Base-by-base conservation (phyloP, 2,797 vertebrate genomes). In the Gadopsis marmoratus region DNA sequence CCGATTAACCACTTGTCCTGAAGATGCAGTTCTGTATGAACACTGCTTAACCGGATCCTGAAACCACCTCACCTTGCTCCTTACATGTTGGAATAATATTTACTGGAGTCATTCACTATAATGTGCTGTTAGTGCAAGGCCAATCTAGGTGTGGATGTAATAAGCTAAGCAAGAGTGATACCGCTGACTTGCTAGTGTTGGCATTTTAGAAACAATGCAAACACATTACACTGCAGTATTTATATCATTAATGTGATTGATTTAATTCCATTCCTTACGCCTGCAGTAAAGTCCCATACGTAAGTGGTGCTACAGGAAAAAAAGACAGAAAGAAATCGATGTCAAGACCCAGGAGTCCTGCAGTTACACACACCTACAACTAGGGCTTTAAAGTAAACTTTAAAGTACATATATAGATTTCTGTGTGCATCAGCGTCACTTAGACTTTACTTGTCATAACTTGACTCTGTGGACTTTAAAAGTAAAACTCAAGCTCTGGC, bases 141-240 rank as follows among this genome's bases (percentile, higher is more conserved):
- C 29, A 54, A 23, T 64, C 31, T 4, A n/a, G 33, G 7, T 48
- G n/a, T 53, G 33, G 1, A 16, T 64, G 26, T 58, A 47, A 74
- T 33, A 53, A 66, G 19, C 14, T 41, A 41, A 54, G 41, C 29
- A 17, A 39, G 67, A 75, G 23, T 39, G 37, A 73, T 62, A 58
- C 3, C 29, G 26, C 39, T 48, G 37, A 80, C 17, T 60, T 71
- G 31, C 71, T 61, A 13, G 35, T 51, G 23, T 60, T 26, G 50
- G 10, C 53, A 56, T 68, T 82, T 75, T 58, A 41, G 61, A 66
- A 59, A 41, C 56, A 68, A 76, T 58, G 41, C 45, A 71, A 65
- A 60, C 16, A 59, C 48, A 83, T 64, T 64, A 68, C 12, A 51
- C 17, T 62, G 55, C 69, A 71, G 26, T 73, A 81, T 77, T 82